These are phyloP conservation scores for Probaryconus sp. DNA, from an alignment of 1,140 invertebrate genomes.

Conservation along the genomic window DNA sequence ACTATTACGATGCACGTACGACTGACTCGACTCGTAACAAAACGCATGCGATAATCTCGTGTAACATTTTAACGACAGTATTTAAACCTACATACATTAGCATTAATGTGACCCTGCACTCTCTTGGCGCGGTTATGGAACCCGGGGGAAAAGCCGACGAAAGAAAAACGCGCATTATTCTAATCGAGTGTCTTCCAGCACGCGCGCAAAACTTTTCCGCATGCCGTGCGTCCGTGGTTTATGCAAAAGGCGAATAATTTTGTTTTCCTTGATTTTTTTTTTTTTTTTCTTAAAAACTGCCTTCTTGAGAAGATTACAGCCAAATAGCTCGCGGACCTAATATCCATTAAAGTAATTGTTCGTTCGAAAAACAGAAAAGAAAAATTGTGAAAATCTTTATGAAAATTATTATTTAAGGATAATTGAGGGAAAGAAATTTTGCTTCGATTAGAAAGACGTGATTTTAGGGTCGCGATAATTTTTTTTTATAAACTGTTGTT, in stretches of 20 bases:
- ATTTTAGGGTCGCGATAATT: no score
- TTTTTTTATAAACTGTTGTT: no score
- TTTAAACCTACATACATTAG: slow-evolving; percentile 52
- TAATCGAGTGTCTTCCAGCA: slow-evolving; percentile 21
- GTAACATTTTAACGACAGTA: slow-evolving; percentile 53
- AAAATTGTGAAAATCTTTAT: no score
- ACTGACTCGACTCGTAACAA: slow-evolving; percentile 38
- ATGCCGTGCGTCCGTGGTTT: slow-evolving; percentile 6
- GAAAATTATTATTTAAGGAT: no score
- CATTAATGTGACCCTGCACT: slow-evolving; percentile 45
- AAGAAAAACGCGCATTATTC: slow-evolving; percentile 11
- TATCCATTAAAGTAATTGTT: no score
- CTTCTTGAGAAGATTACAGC: slow-evolving; percentile 4
- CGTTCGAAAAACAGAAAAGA: no score
- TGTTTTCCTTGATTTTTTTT: no score
- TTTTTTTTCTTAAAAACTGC: slow-evolving; percentile 13
- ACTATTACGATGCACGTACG: slow-evolving; percentile 30
- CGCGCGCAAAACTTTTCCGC: slow-evolving; percentile 33
- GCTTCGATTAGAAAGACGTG: no score
- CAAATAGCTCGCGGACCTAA: no score
- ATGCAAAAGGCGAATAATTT: slow-evolving; percentile 11
- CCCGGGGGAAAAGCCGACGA: slow-evolving; percentile 37
- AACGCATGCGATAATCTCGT: slow-evolving; percentile 40
- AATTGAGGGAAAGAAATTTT: no score
- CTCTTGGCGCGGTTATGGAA: slow-evolving; percentile 23